A percentile compares a stretch with the other conserved stretches of the same genome.
phyloP scores from a whole-genome alignment of 1,140 invertebrate species.

The Yoshiicerus persimilis region DNA sequence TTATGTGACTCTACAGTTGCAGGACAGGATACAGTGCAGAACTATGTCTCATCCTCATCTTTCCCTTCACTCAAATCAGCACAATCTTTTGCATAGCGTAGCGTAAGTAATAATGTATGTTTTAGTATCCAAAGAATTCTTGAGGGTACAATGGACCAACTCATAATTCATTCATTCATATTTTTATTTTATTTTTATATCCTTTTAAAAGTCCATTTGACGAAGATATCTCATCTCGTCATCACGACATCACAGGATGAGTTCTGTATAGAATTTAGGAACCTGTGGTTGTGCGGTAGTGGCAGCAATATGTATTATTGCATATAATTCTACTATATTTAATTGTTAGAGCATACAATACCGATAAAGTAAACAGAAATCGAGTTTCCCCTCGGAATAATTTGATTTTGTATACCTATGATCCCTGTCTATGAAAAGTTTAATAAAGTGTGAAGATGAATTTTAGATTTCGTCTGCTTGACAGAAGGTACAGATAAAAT shows the following conservation, averaged over 20 bases:
- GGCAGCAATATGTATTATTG: not conserved
- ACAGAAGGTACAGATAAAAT: not conserved
- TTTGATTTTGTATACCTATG: not conserved
- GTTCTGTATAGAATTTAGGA: not conserved
- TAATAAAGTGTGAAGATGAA: not conserved
- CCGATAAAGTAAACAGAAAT: not conserved
- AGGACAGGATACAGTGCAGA: not conserved
- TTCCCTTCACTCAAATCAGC: not conserved
- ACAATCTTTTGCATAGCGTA: not conserved
- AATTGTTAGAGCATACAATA: not conserved
- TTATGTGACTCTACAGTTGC: not conserved
- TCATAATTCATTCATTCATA: not conserved
- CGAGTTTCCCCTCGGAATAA: not conserved
- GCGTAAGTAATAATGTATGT: not conserved
- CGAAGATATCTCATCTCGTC: not conserved
- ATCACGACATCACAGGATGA: not conserved
- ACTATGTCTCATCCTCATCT: not conserved
- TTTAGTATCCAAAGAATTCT: not conserved
- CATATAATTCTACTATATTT: not conserved
- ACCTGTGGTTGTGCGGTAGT: not conserved
- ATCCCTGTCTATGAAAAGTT: not conserved
- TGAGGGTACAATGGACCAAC: not conserved
- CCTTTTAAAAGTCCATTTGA: not conserved
- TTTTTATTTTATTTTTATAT: not conserved
- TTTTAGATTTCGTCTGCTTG: not conserved